phyloP scores from a whole-genome alignment of 2,113 vertebrate species.

The Nannospalax galili region DNA sequence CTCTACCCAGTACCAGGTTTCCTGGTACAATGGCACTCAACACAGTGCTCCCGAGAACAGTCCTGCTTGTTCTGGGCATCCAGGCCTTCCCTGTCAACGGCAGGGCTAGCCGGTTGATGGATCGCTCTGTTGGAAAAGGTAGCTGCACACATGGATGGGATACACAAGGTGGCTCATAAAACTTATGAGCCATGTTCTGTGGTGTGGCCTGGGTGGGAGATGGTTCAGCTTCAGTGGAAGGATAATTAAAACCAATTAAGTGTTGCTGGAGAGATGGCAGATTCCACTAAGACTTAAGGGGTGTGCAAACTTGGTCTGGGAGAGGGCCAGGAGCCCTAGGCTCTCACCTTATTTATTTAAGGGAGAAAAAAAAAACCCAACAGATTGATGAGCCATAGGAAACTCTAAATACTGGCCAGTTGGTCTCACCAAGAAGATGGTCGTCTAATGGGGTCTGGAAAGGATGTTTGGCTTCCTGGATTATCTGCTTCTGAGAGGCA shows the following conservation, averaged over 20 bases:
- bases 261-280: slow-evolving; percentile 61
- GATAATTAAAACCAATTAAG: slow-evolving; percentile 84
- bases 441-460: background rate
- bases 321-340: slow-evolving; percentile 2
- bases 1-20: background rate
- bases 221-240: slow-evolving; percentile 81
- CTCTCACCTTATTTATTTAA: slow-evolving; percentile 33
- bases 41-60: background rate
- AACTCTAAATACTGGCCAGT: background rate
- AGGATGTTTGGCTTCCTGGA: background rate
- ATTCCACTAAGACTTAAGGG: slow-evolving; percentile 31
- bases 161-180: slow-evolving; percentile 78
- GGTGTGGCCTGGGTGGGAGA: slow-evolving; percentile 70
- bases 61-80: background rate
- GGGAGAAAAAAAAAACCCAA: background rate
- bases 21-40: background rate
- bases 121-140: slow-evolving; percentile 65
- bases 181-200: slow-evolving; percentile 79
- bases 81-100: background rate
- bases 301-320: background rate
- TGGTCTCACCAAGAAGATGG: background rate
- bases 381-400: background rate
- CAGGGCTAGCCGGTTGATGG: slow-evolving; percentile 50
- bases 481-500: background rate
- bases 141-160: slow-evolving; percentile 46